Evolutionary conservation across 2,888 invertebrate genomes (phyloP).

Genomic region (Ceriagrion tenellum): DNA sequence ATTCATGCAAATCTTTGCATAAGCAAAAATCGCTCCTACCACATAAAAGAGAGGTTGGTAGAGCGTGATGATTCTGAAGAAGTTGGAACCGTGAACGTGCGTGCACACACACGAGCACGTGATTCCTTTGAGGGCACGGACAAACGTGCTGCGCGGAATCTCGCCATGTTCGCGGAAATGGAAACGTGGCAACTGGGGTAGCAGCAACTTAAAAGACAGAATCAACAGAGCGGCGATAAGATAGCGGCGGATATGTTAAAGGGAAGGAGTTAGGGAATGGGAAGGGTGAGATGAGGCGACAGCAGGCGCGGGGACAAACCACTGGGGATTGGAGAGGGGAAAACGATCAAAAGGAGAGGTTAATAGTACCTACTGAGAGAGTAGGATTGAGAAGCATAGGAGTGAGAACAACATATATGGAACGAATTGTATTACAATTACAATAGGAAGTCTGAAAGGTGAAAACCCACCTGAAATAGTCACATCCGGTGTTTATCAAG

Average conservation of each 20-base stretch:
- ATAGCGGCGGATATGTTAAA: not conserved
- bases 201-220: not conserved
- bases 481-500: too few species aligned
- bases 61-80: too few species aligned
- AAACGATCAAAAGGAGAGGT: not conserved
- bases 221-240: constrained; percentile 35
- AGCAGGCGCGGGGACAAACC: not conserved
- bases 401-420: too few species aligned
- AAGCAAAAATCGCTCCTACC: too few species aligned
- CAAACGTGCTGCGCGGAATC: not conserved
- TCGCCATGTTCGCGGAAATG: not conserved
- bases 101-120: too few species aligned
- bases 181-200: constrained; percentile 8
- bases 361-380: not conserved
- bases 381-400: not conserved
- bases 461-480: too few species aligned
- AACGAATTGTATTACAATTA: too few species aligned
- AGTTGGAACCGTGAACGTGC: not conserved
- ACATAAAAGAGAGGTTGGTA: too few species aligned
- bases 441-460: too few species aligned
- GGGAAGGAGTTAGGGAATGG: too few species aligned
- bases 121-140: not conserved
- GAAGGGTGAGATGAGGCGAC: not conserved
- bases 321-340: not conserved
- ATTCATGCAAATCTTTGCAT: too few species aligned